phyloP scores from a whole-genome alignment of 2,888 invertebrate species.

The Agrochola lota region DNA sequence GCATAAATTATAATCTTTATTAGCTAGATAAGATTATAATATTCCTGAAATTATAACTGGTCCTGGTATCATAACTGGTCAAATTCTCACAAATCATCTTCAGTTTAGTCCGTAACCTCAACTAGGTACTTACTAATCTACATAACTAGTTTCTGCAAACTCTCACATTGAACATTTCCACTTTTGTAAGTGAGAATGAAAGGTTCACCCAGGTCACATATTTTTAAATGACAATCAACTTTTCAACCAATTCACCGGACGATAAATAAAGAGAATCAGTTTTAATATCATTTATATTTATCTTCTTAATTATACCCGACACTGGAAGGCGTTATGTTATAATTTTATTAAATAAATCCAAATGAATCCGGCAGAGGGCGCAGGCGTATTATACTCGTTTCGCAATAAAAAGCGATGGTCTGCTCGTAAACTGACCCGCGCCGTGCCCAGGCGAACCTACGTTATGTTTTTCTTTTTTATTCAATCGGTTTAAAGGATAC shows the following conservation, averaged over 20 bases:
- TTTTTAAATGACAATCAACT: constrained; percentile 27
- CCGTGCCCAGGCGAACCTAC: constrained; percentile 17
- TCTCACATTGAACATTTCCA: constrained; percentile 23
- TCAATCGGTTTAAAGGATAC: constrained; percentile 50
- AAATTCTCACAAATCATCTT: background rate
- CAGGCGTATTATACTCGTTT: constrained; percentile 75
- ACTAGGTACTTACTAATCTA: background rate
- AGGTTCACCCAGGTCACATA: too few relatives aligned
- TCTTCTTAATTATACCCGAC: constrained; percentile 58
- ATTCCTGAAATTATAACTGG: too few relatives aligned
- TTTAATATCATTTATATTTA: constrained; percentile 59
- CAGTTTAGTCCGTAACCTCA: background rate
- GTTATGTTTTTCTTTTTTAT: constrained; percentile 56
- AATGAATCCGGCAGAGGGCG: constrained; percentile 76
- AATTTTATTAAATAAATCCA: constrained; percentile 86
- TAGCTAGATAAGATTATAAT: too few relatives aligned
- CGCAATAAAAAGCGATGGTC: constrained; percentile 79
- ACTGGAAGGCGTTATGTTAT: constrained; percentile 68
- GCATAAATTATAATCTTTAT: too few relatives aligned
- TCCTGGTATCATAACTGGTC: background rate
- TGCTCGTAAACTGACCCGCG: constrained; percentile 75
- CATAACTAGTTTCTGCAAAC: background rate
- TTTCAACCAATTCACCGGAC: constrained; percentile 53
- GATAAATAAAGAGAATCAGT: constrained; percentile 65
- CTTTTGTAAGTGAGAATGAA: constrained; percentile 27